Percentiles rank a stretch among this genome's conserved stretches.
These are phyloP conservation scores for Zaprionus gabonicus DNA, from an alignment of 1,140 invertebrate genomes.

Conservation along the genomic window DNA sequence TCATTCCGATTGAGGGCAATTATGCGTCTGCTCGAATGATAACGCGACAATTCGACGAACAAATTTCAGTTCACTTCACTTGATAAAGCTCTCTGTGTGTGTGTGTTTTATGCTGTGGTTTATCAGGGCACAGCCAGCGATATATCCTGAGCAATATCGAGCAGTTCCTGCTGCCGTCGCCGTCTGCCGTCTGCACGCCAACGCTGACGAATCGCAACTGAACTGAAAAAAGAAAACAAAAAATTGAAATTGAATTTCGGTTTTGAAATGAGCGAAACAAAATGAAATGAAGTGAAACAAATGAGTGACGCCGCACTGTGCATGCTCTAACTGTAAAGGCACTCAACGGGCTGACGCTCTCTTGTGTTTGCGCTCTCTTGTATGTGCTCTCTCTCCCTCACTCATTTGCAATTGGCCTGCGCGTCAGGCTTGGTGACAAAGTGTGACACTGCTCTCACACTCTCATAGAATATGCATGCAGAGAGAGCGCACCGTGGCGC, in stretches of 20 bases:
- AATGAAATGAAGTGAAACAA: slow-evolving; percentile 34
- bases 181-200: slow-evolving; percentile 48
- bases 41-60: slow-evolving; percentile 33
- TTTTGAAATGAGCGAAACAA: slow-evolving; percentile 47
- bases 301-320: slow-evolving; percentile 22
- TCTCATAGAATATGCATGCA: slow-evolving; percentile 15
- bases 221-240: slow-evolving; percentile 49
- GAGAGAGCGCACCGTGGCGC: slow-evolving; percentile 12
- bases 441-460: slow-evolving; percentile 1
- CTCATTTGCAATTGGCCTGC: neutral
- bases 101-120: slow-evolving; percentile 7
- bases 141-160: slow-evolving; percentile 24
- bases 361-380: neutral
- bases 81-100: slow-evolving; percentile 29
- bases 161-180: neutral
- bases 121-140: slow-evolving; percentile 23
- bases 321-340: neutral
- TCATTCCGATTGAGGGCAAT: slow-evolving; percentile 71
- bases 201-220: slow-evolving; percentile 58
- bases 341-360: neutral
- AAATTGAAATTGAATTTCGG: slow-evolving; percentile 55
- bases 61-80: slow-evolving; percentile 30
- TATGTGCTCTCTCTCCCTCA: neutral
- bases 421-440: neutral
- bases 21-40: slow-evolving; percentile 59